These are phyloP conservation scores for Rhimphoctona megacephalus DNA, from an alignment of 2,888 invertebrate genomes.

Conservation along the genomic window DNA sequence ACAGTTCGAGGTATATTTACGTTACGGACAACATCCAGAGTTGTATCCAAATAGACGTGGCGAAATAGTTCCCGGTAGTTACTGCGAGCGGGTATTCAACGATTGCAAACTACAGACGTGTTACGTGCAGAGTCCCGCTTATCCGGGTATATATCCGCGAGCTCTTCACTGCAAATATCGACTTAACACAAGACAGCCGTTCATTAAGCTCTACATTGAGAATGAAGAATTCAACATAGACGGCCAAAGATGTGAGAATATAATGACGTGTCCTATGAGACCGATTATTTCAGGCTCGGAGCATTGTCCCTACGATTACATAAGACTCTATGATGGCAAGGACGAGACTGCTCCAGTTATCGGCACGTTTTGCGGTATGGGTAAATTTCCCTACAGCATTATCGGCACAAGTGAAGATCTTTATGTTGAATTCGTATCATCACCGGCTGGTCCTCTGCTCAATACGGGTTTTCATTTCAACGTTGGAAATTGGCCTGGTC, in stretches of 20 bases:
- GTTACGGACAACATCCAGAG: constrained; percentile 97
- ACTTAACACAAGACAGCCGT: constrained; percentile 94
- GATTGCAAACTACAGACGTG: constrained; percentile 96
- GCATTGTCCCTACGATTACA: constrained; percentile 96
- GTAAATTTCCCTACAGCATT: constrained; percentile 97
- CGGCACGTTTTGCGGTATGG: constrained; percentile 95
- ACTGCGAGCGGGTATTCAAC: constrained; percentile 94
- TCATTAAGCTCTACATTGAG: constrained; percentile 96
- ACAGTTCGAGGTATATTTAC: constrained; percentile 94
- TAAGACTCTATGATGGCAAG: constrained; percentile 95
- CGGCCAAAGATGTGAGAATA: constrained; percentile 96
- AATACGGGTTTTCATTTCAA: constrained; percentile 98
- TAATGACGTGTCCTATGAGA: constrained; percentile 97
- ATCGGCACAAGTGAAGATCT: constrained; percentile 96
- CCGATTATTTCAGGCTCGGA: constrained; percentile 95
- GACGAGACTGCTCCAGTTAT: constrained; percentile 95
- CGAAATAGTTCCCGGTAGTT: constrained; percentile 94
- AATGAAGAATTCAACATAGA: constrained; percentile 98
- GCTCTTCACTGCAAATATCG: constrained; percentile 96
- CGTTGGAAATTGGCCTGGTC: constrained; percentile 97
- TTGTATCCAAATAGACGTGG: constrained; percentile 96
- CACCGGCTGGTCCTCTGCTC: constrained; percentile 94
- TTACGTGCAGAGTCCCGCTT: constrained; percentile 97
- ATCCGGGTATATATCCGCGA: constrained; percentile 96
- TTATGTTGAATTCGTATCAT: constrained; percentile 95